These are phyloP conservation scores for Bruchidius siliquastri DNA, from an alignment of 2,888 invertebrate species.

Conservation along the genomic window DNA sequence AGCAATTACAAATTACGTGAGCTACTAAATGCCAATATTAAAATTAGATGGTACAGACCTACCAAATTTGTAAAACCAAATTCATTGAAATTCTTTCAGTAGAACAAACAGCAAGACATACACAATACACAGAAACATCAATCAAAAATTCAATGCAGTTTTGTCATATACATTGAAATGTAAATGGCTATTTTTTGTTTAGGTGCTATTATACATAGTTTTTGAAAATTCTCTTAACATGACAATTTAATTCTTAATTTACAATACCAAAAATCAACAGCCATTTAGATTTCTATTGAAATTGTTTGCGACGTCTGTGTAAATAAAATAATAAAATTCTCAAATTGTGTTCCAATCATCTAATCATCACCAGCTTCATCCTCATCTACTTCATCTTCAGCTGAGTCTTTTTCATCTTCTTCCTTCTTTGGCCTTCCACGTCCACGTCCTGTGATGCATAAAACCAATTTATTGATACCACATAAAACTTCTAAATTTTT, in stretches of 20 bases:
- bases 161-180: not conserved
- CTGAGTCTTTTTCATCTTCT: slow-evolving; percentile 44
- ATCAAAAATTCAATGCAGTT: not conserved
- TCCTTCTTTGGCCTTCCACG: slow-evolving; percentile 50
- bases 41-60: not conserved
- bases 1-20: not conserved
- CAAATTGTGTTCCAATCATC: slow-evolving; percentile 30
- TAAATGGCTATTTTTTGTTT: not conserved
- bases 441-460: slow-evolving; percentile 34
- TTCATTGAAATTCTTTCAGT: not conserved
- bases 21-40: not conserved
- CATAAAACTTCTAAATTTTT: too few species aligned
- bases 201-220: not conserved
- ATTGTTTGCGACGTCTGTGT: not conserved
- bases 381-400: slow-evolving; percentile 44
- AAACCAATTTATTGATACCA: too few species aligned
- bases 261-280: not conserved
- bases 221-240: not conserved
- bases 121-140: not conserved
- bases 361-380: slow-evolving; percentile 45
- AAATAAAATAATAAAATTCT: not conserved
- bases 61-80: not conserved
- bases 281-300: not conserved
- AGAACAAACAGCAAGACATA: not conserved
- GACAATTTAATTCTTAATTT: not conserved